These are phyloP conservation scores for Pristionchus arcanus DNA, from an alignment of 2,888 invertebrate genomes.

Conservation along the genomic window DNA sequence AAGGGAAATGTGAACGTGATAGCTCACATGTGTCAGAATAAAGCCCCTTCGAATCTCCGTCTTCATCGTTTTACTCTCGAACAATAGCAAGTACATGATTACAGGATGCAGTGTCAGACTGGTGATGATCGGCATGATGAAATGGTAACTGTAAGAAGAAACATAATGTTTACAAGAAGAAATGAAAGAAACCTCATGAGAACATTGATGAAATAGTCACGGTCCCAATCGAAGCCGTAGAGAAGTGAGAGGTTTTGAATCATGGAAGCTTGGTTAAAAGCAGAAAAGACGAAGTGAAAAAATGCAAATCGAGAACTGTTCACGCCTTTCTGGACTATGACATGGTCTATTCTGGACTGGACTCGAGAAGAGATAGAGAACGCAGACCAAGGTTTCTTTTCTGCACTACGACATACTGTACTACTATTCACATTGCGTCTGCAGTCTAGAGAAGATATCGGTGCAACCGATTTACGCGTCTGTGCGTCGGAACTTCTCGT, in stretches of 20 bases:
- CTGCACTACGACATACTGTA: too few relatives aligned
- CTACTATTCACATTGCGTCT: too few relatives aligned
- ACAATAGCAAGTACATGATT: not conserved
- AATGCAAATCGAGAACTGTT: too few relatives aligned
- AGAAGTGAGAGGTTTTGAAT: not conserved
- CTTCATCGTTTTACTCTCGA: not conserved
- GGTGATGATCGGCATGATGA: not conserved
- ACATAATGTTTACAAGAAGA: not conserved
- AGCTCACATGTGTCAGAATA: not conserved
- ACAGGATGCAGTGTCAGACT: not conserved
- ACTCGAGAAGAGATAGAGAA: too few relatives aligned
- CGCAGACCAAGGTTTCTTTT: too few relatives aligned
- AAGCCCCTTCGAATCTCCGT: not conserved
- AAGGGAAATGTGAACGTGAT: too few relatives aligned
- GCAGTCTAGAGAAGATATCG: too few relatives aligned
- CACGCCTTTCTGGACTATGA: too few relatives aligned
- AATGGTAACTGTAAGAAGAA: not conserved
- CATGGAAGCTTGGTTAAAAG: not conserved
- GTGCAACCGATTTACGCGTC: too few relatives aligned
- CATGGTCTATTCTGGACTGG: too few relatives aligned
- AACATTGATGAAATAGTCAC: not conserved
- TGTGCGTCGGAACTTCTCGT: too few relatives aligned
- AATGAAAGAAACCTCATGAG: not conserved
- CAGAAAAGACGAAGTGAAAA: too few relatives aligned
- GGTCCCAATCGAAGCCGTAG: slow-evolving; percentile 28